Percentiles rank a stretch among this genome's conserved stretches.
These are phyloP conservation scores for Phenganax marumi DNA, from an alignment of 92 coral and sea anemone species.

Conservation along the genomic window DNA sequence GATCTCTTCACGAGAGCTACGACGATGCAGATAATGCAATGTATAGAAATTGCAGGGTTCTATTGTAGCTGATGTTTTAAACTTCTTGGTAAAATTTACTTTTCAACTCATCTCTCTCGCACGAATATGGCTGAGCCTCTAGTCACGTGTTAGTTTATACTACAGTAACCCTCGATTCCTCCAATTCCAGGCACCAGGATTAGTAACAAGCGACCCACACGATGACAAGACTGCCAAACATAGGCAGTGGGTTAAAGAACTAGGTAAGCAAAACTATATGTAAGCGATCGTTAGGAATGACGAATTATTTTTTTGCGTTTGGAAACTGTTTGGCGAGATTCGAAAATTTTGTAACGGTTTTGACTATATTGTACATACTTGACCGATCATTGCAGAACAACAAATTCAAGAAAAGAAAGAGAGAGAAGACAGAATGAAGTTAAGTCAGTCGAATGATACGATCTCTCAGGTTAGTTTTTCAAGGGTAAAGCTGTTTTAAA, in stretches of 20 bases:
- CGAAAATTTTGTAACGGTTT: not conserved
- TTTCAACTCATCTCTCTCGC: too few relatives aligned
- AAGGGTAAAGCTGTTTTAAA: too few relatives aligned
- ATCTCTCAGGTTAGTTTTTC: not conserved
- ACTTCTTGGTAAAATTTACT: too few relatives aligned
- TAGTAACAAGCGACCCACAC: conserved; percentile 70
- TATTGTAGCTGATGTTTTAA: too few relatives aligned
- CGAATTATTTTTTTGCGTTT: too few relatives aligned
- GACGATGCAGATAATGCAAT: too few relatives aligned
- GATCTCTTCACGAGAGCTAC: too few relatives aligned
- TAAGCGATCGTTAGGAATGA: too few relatives aligned
- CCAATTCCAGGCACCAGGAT: conserved; percentile 82
- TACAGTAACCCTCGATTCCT: not conserved
- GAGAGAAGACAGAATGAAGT: conserved; percentile 67
- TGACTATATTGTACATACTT: not conserved
- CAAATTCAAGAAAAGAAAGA: conserved; percentile 88
- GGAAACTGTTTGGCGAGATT: too few relatives aligned
- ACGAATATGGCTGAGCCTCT: too few relatives aligned
- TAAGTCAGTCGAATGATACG: conserved; percentile 10
- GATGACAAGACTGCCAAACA: conserved; percentile 66
- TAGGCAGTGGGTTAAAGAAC: conserved; percentile 72
- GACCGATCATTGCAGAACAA: conserved; percentile 47
- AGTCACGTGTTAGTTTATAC: not conserved
- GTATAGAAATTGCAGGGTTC: too few relatives aligned
- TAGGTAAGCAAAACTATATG: conserved; percentile 52